Base-by-base conservation (phyloP, 2,888 invertebrate species). In the Hylaea fasciaria region DNA sequence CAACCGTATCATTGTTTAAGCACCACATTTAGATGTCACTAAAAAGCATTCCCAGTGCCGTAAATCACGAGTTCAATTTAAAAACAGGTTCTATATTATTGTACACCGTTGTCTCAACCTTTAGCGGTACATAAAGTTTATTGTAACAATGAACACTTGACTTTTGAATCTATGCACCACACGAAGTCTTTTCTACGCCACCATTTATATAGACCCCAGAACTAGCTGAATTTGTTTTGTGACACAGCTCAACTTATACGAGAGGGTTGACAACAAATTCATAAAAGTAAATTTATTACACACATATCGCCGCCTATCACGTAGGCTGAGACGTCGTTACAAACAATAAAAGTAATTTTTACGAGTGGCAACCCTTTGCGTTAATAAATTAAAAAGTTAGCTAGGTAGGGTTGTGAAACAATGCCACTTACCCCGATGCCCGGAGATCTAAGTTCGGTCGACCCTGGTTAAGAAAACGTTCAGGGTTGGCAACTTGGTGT, bases 311-410 rank as follows among this genome's bases (percentile, higher is more conserved):
- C 5, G 22, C 22, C 22, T 91, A 89, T 88, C 91, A 91, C 87
- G 90, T 89, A 91, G 91, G 91, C 91, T 77, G 87, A 90, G 86
- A 87, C 83, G 91, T 91, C 91, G 89, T 91, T 90, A 90, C 87
- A 82, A 85, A 92, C 90, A 91, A 91, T 91, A 91, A 91, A 92
- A 89, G 90, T 91, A 91, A 91, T 91, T 92, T 91, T 92, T 91
- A 92, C 86, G 89, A 89, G 84, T 78, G 76, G 85, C 84, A 88
- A 89, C 91, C 91, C 91, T 86, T 81, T 77, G 78, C 82, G 84
- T 86, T 91, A 89, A 92, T 92, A 92, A 91, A 92, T 92, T 91
- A 87, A 86, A 90, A 90, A 90, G 87, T 89, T 86, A 90, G 87
- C 88, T 86, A 78, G 69, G 73, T 85, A 84, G 87, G 88, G 87